A percentile compares a stretch with the other conserved stretches of the same genome.
Conservation (phyloP, 2,797 vertebrate genomes). For the Centropyge bicolor region DNA sequence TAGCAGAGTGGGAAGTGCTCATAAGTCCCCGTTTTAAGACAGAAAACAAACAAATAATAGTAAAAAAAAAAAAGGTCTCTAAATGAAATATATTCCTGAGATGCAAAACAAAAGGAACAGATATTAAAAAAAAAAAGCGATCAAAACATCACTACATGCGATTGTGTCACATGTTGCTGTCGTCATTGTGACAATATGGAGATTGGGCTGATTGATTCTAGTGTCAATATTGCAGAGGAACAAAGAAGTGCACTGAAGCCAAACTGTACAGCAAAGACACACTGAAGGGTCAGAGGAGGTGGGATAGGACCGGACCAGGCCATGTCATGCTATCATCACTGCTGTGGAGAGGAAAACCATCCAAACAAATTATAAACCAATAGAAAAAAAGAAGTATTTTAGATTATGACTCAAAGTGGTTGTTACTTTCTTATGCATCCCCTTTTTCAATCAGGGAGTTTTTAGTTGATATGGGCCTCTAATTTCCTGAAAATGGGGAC, state of each 20-base stretch:
- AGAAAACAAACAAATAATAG: constrained; percentile 45
- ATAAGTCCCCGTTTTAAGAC: constrained; percentile 63
- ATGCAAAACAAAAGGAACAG: constrained; percentile 77
- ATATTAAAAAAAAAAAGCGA: constrained; percentile 14
- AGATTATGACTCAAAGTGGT: constrained; percentile 27
- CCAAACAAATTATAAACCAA: constrained; percentile 35
- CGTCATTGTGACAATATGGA: constrained; percentile 39
- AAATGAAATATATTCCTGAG: constrained; percentile 85
- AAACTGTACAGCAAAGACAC: constrained; percentile 68
- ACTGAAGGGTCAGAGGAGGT: constrained; percentile 26
- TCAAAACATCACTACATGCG: constrained; percentile 47
- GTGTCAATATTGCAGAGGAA: constrained; percentile 62
- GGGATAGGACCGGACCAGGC: constrained; percentile 20
- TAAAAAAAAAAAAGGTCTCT: constrained; percentile 41
- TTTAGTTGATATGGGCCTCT: constrained; percentile 45
- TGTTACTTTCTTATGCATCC: constrained; percentile 19
- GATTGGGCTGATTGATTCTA: constrained; percentile 61
- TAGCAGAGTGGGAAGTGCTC: constrained; percentile 70
- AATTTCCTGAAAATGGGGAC: constrained; percentile 47
- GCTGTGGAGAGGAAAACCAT: constrained; percentile 30
- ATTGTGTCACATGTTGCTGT: constrained; percentile 56
- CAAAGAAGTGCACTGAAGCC: constrained; percentile 53
- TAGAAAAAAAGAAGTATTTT: constrained; percentile 10
- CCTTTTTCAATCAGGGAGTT: constrained; percentile 2
- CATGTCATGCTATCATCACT: constrained; percentile 43